phyloP scores from a whole-genome alignment of 2,797 vertebrate species.

The Eulemur mongoz region DNA sequence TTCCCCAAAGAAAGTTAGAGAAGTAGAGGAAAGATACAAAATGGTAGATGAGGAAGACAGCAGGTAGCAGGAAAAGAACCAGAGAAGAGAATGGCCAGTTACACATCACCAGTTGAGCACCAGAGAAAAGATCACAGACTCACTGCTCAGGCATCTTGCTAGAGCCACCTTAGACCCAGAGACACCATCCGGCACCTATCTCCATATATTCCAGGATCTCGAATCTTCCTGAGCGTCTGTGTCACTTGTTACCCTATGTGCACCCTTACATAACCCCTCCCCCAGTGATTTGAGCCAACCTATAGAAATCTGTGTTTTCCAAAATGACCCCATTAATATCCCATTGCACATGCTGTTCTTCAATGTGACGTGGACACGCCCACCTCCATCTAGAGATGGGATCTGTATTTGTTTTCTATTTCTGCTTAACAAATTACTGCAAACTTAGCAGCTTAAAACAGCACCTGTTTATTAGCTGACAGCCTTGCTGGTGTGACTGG shows the following conservation, averaged over 20 bases:
- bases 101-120: neutral
- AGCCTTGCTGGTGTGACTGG: neutral
- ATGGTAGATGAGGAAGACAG: neutral
- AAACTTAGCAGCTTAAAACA: neutral
- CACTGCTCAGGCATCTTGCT: neutral
- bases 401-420: neutral
- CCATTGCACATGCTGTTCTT: neutral
- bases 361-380: neutral
- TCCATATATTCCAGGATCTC: neutral
- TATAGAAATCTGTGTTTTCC: neutral
- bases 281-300: neutral
- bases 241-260: neutral
- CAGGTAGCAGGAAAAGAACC: neutral
- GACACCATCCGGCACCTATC: neutral
- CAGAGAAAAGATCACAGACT: neutral
- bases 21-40: neutral
- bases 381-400: neutral
- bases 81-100: neutral
- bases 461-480: neutral
- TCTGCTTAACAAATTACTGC: neutral
- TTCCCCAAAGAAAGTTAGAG: neutral
- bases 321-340: neutral
- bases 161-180: neutral
- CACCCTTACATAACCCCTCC: neutral
- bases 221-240: neutral